Conservation (phyloP, 2,113 vertebrate genomes). For the Xiphophorus maculatus region DNA sequence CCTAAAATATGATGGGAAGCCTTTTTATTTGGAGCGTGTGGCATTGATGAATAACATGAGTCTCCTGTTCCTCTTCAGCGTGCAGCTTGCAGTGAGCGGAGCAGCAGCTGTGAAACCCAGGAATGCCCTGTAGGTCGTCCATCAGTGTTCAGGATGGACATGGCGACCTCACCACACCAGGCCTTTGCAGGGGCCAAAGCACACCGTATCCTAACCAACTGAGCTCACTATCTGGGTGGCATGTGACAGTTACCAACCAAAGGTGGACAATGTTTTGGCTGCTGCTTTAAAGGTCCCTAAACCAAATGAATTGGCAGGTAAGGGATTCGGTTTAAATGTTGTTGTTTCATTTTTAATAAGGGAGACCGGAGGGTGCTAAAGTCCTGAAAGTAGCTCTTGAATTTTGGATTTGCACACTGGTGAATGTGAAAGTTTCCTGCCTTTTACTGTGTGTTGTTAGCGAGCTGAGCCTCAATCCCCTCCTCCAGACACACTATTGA, state of each 20-base stretch:
- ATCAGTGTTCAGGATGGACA: constrained; percentile 25
- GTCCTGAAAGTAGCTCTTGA: constrained; percentile 25
- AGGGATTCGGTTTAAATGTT: constrained; percentile 7
- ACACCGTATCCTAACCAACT: constrained; percentile 36
- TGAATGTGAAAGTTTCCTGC: constrained; percentile 44
- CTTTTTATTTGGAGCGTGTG: not conserved
- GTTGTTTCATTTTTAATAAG: constrained; percentile 25
- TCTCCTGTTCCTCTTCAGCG: constrained; percentile 59
- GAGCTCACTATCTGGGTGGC: constrained; percentile 34
- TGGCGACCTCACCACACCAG: constrained; percentile 39
- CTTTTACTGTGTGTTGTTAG: constrained; percentile 19
- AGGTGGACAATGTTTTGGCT: constrained; percentile 36
- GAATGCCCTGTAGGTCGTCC: constrained; percentile 4
- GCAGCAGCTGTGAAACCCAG: constrained; percentile 22
- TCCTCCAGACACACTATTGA: constrained; percentile 55
- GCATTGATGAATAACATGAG: not conserved
- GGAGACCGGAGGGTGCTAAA: accelerated
- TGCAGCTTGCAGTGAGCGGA: constrained; percentile 77
- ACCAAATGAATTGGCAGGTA: constrained; percentile 31
- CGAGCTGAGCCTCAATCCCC: constrained; percentile 34
- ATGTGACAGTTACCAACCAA: constrained; percentile 27
- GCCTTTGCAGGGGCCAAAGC: constrained; percentile 31
- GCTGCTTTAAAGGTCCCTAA: constrained; percentile 34
- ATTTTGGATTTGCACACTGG: constrained; percentile 33
- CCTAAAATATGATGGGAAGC: not conserved